A percentile compares a stretch with the other conserved stretches of the same genome.
Conservation (phyloP, 2,113 vertebrate species). For the Bujurquina vittata region DNA sequence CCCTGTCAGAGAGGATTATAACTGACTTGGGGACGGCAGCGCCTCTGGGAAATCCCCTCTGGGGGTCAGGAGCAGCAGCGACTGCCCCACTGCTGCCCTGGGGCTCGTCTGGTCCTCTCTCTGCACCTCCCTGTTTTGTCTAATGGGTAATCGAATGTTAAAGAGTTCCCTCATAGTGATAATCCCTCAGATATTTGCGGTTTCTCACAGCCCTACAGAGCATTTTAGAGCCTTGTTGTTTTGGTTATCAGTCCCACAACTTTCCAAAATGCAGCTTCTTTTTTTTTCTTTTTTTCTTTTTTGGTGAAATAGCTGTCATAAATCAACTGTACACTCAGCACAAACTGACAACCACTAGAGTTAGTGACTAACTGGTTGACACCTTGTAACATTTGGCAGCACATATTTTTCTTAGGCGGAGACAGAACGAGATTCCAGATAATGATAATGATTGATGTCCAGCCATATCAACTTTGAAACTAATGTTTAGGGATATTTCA, state of each 20-base stretch:
- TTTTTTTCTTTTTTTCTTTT: not conserved
- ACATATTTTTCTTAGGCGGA: not conserved
- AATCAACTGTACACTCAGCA: not conserved
- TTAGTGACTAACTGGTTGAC: not conserved
- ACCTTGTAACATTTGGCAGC: not conserved
- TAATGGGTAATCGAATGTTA: not conserved
- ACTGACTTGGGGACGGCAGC: constrained; percentile 49
- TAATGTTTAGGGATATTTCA: not conserved
- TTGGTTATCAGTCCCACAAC: not conserved
- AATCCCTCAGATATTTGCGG: not conserved
- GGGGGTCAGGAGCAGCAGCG: constrained; percentile 53
- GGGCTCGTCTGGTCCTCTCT: constrained; percentile 53
- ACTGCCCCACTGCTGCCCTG: constrained; percentile 25
- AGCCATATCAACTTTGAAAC: not conserved
- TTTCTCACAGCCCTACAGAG: not conserved
- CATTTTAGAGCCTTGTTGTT: not conserved
- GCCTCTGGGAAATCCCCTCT: constrained; percentile 65
- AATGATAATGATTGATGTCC: not conserved
- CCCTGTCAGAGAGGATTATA: constrained; percentile 60
- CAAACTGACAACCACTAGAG: not conserved
- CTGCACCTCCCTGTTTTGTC: not conserved
- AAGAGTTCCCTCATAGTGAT: not conserved
- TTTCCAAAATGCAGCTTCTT: not conserved
- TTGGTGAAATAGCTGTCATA: not conserved
- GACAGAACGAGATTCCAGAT: not conserved